A percentile compares a stretch with the other conserved stretches of the same genome.
Evolutionary conservation across 2,113 vertebrate species (phyloP).

Genomic region (Ceyx margarethae): DNA sequence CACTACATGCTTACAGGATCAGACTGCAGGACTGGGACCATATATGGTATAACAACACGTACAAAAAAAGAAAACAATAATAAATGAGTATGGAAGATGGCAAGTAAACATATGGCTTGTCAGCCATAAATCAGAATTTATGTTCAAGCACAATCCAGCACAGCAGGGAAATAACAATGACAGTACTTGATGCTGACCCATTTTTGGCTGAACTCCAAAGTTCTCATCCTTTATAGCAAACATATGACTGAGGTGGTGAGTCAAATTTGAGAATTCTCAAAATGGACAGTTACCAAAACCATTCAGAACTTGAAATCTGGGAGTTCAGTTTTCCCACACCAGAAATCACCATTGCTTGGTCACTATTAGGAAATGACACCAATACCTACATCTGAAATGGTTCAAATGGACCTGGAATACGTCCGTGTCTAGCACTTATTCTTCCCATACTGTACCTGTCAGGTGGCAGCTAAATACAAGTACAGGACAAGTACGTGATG

Average conservation of each 20-base stretch:
- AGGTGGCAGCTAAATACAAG: conserved; percentile 57
- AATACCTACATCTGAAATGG: neutral
- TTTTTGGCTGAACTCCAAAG: neutral
- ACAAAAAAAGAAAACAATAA: neutral
- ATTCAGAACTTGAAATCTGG: neutral
- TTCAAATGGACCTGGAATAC: neutral
- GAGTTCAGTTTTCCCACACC: neutral
- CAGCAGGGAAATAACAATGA: conserved; percentile 9
- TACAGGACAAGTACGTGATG: conserved; percentile 6
- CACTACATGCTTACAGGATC: neutral
- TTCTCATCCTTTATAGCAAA: neutral
- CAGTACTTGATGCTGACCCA: neutral
- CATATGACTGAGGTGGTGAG: neutral
- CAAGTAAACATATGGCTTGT: conserved; percentile 26
- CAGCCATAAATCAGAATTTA: neutral
- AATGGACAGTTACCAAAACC: neutral
- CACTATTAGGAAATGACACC: neutral
- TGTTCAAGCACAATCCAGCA: neutral
- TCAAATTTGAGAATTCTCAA: neutral
- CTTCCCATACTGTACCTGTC: conserved; percentile 64
- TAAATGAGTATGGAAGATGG: neutral
- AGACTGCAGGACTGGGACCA: neutral
- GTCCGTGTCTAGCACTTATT: neutral
- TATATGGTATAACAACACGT: neutral
- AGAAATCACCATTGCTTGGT: neutral